Percentiles rank a stretch among this genome's conserved stretches.
phyloP scores from a whole-genome alignment of 2,888 invertebrate genomes.

The Latheticus oryzae region DNA sequence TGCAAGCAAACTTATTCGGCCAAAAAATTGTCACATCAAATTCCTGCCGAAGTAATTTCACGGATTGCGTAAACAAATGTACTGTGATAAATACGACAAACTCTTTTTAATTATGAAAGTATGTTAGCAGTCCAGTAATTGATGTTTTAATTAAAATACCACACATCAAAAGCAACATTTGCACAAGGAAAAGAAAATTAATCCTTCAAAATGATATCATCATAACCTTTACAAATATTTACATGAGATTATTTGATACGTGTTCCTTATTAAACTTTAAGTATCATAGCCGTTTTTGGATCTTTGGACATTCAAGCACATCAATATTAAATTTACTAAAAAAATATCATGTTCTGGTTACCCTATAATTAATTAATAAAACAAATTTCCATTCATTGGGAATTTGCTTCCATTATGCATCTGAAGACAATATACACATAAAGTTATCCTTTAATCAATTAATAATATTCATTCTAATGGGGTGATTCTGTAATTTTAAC shows the following conservation, averaged over 20 bases:
- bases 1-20: slow-evolving; percentile 23
- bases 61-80: slow-evolving; percentile 27
- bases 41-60: slow-evolving; percentile 17
- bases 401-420: too few relatives aligned
- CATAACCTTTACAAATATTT: slow-evolving; percentile 5
- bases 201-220: slow-evolving; percentile 1
- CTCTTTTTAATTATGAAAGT: slow-evolving; percentile 20
- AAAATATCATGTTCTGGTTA: too few relatives aligned
- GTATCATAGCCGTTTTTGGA: too few relatives aligned
- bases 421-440: too few relatives aligned
- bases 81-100: slow-evolving; percentile 16
- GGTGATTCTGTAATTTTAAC: too few relatives aligned
- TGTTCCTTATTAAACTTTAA: too few relatives aligned
- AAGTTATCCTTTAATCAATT: too few relatives aligned
- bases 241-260: not conserved
- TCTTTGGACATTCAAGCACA: too few relatives aligned
- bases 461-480: too few relatives aligned
- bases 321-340: too few relatives aligned
- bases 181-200: slow-evolving; percentile 1
- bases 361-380: too few relatives aligned
- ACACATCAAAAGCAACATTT: slow-evolving; percentile 9
- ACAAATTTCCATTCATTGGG: too few relatives aligned
- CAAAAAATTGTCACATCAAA: slow-evolving; percentile 29
- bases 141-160: slow-evolving; percentile 23
- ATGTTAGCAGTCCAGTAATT: slow-evolving; percentile 6